phyloP scores from a whole-genome alignment of 2,113 vertebrate genomes.

The Anolis sagrei region DNA sequence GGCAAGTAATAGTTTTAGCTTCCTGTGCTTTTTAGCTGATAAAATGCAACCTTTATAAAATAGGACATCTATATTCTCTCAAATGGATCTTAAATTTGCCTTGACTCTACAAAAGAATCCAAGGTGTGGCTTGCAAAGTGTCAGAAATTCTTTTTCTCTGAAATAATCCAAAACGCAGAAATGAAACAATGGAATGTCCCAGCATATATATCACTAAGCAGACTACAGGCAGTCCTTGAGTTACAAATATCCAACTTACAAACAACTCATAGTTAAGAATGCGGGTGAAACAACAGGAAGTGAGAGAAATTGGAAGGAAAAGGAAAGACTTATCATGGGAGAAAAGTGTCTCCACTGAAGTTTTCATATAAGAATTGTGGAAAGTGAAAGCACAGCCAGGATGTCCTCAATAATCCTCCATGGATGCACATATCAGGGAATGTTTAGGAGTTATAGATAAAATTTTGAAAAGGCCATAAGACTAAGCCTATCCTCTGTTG shows the following conservation, averaged over 20 bases:
- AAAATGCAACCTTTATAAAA: conserved; percentile 42
- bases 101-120: background rate
- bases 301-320: no score
- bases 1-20: conserved; percentile 37
- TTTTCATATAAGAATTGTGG: no score
- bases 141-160: background rate
- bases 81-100: background rate
- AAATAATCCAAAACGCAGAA: background rate
- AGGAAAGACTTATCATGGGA: no score
- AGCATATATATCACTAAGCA: background rate
- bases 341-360: no score
- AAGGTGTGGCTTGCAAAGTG: background rate
- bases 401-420: background rate
- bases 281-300: no score
- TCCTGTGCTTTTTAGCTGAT: conserved; percentile 39
- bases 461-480: background rate
- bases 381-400: background rate
- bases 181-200: background rate
- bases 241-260: no score
- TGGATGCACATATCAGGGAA: background rate
- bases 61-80: conserved; percentile 14
- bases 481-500: background rate
- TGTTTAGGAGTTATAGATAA: background rate
- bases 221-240: no score
- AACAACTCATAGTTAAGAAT: no score